These are phyloP conservation scores for Sanderia malayensis DNA, from an alignment of 30 jellyfish, hydroid and myxozoan species.

Conservation along the genomic window DNA sequence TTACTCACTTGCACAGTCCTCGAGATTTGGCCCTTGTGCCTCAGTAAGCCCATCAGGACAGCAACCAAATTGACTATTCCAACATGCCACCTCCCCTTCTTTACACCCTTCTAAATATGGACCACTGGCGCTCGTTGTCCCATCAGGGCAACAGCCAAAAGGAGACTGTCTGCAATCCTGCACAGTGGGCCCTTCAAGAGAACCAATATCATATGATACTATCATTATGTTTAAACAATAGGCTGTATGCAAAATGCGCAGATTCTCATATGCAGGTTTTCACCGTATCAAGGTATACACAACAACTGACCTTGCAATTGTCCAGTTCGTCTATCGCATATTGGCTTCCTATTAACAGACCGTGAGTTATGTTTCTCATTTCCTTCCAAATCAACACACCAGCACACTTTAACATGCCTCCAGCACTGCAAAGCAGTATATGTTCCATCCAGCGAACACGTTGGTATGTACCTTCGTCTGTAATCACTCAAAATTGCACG, in stretches of 20 bases:
- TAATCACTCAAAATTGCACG: constrained; percentile 26
- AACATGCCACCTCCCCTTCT: constrained; percentile 56
- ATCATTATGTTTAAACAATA: too few species aligned
- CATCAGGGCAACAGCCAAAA: constrained; percentile 72
- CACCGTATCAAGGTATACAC: too few species aligned
- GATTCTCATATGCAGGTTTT: too few species aligned
- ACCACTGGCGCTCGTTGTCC: constrained; percentile 51
- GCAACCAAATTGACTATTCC: constrained; percentile 64
- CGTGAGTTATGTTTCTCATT: constrained; percentile 43
- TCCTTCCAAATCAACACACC: constrained; percentile 88
- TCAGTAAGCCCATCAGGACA: constrained; percentile 54
- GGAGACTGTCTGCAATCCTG: constrained; percentile 33
- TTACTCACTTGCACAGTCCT: constrained; percentile 52
- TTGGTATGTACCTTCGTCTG: constrained; percentile 30
- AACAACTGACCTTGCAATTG: constrained; percentile 39
- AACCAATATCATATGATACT: too few species aligned
- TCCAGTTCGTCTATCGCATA: constrained; percentile 15
- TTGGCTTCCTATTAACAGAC: constrained; percentile 45
- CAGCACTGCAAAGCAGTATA: constrained; percentile 78
- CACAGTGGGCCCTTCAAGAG: constrained; percentile 43
- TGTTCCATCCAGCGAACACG: constrained; percentile 67
- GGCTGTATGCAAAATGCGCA: too few species aligned
- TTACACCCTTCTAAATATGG: constrained; percentile 65
- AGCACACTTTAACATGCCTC: constrained; percentile 63
- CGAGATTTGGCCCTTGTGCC: constrained; percentile 59